Conservation (phyloP, 2,797 vertebrate genomes). For the Dicrostonyx torquatus region DNA sequence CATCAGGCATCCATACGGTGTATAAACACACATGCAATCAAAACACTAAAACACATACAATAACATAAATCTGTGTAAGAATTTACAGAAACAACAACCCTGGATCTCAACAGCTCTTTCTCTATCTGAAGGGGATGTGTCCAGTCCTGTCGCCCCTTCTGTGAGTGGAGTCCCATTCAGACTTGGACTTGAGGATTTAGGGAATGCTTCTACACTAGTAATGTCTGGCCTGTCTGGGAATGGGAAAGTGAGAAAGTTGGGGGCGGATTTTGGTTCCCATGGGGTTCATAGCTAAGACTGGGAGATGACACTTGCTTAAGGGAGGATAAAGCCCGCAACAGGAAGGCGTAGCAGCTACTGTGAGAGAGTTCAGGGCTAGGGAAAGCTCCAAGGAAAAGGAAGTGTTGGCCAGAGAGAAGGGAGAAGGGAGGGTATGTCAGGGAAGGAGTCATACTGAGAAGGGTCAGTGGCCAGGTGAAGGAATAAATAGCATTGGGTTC, state of each 20-base stretch:
- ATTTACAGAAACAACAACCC: not conserved
- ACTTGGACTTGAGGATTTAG: conserved; percentile 14
- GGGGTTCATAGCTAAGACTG: not conserved
- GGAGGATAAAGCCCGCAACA: not conserved
- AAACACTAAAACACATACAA: not conserved
- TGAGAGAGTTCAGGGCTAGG: not conserved
- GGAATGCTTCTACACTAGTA: not conserved
- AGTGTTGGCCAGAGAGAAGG: not conserved
- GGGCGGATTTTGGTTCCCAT: not conserved
- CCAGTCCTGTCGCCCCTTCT: not conserved
- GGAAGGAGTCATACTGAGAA: not conserved
- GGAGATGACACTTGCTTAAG: not conserved
- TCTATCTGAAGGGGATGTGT: not conserved
- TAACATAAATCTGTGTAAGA: not conserved
- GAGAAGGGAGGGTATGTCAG: not conserved
- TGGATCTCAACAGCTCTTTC: not conserved
- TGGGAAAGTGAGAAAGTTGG: not conserved
- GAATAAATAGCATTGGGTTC: not conserved
- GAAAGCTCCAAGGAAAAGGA: not conserved
- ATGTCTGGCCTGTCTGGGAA: not conserved
- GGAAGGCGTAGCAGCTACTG: no score
- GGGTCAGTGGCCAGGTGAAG: not conserved
- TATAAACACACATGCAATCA: not conserved
- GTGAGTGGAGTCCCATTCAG: not conserved
- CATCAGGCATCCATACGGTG: not conserved